Conservation (phyloP, 2,888 invertebrate genomes). For the Geotrupes spiniger region DNA sequence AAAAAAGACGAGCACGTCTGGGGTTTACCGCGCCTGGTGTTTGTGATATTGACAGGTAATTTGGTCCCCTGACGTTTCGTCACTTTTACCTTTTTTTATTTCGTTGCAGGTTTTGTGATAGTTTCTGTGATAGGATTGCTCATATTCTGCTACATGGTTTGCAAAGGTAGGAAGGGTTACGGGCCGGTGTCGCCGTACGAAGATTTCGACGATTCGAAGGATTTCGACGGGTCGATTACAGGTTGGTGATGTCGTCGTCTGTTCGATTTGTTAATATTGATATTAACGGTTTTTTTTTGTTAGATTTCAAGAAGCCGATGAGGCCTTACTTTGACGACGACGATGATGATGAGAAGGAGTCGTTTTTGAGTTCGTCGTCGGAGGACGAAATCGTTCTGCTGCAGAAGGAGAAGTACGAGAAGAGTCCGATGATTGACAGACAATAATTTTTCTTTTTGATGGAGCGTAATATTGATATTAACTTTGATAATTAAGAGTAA, state of each 20-base stretch:
- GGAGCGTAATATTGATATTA: no score
- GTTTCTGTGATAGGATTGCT: constrained; percentile 54
- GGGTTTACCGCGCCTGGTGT: constrained; percentile 74
- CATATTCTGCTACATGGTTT: constrained; percentile 58
- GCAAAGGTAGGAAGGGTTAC: constrained; percentile 53
- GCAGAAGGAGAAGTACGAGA: constrained; percentile 24
- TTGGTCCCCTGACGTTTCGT: no score
- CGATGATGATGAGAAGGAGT: constrained; percentile 49
- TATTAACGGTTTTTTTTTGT: constrained; percentile 53
- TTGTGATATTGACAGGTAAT: constrained; percentile 72
- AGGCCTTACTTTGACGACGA: constrained; percentile 74
- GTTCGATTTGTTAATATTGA: no score
- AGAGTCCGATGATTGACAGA: constrained; percentile 23
- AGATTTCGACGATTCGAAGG: constrained; percentile 45
- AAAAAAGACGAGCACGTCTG: constrained; percentile 64
- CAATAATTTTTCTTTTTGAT: no score
- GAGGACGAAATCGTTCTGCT: constrained; percentile 33
- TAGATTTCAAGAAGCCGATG: constrained; percentile 35
- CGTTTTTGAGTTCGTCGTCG: constrained; percentile 26
- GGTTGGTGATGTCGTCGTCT: neutral
- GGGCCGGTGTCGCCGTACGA: constrained; percentile 57
- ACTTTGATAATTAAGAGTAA: no score
- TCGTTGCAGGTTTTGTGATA: constrained; percentile 55
- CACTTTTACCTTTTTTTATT: no score
- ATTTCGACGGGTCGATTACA: constrained; percentile 4